phyloP scores from a whole-genome alignment of 1,140 invertebrate genomes.

The Branchinecta lynchi region DNA sequence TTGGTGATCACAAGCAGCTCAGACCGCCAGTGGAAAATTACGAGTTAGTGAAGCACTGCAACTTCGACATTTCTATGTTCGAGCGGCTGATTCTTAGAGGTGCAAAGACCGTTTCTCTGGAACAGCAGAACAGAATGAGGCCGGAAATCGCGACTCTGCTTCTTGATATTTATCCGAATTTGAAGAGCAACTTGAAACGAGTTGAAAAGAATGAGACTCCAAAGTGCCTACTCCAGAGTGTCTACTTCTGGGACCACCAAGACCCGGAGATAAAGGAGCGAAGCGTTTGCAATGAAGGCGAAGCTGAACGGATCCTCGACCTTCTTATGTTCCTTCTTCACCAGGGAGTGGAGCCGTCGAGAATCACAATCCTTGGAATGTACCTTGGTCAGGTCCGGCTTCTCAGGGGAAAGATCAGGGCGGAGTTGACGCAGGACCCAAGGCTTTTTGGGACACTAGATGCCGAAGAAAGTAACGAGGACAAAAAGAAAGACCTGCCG shows the following conservation, averaged over 20 bases:
- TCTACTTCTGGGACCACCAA: constrained; percentile 13
- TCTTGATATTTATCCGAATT: constrained; percentile 17
- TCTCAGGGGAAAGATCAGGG: not conserved
- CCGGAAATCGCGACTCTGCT: constrained; percentile 25
- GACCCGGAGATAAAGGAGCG: constrained; percentile 2
- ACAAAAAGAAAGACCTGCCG: not conserved
- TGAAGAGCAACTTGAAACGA: constrained; percentile 9
- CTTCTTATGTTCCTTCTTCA: constrained; percentile 13
- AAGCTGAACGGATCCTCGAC: constrained; percentile 12
- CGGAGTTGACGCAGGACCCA: not conserved
- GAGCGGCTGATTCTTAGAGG: constrained; percentile 27
- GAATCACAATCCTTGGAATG: constrained; percentile 15
- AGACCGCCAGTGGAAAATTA: constrained; percentile 25
- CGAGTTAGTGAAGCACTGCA: constrained; percentile 23
- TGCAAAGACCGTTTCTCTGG: constrained; percentile 13
- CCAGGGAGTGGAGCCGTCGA: not conserved
- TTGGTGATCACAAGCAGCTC: constrained; percentile 29
- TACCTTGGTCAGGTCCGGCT: constrained; percentile 13
- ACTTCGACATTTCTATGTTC: constrained; percentile 28
- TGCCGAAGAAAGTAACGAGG: not conserved
- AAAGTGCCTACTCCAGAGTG: constrained; percentile 1
- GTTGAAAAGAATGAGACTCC: not conserved
- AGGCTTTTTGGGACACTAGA: not conserved
- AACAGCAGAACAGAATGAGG: constrained; percentile 24
- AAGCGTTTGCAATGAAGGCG: constrained; percentile 8